A percentile compares a stretch with the other conserved stretches of the same genome.
phyloP scores from a whole-genome alignment of 2,113 vertebrate genomes.

The Oncorhynchus masou region DNA sequence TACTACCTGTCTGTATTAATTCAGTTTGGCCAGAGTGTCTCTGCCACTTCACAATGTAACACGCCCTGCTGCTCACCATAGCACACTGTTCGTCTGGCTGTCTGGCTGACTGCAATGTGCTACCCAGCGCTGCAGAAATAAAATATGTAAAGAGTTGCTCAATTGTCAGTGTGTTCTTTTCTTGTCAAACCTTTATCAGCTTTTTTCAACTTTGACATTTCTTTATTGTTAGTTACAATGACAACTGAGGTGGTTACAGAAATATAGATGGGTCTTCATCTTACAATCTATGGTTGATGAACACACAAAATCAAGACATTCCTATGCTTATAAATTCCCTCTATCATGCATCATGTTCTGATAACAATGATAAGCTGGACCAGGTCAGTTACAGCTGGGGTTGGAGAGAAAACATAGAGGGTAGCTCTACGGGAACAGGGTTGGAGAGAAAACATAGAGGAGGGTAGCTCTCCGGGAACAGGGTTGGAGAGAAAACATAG shows the following conservation, averaged over 20 bases:
- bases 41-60: constrained; percentile 13
- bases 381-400: no score
- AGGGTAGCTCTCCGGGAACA: no score
- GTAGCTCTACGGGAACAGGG: no score
- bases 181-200: not conserved
- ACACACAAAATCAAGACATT: no score
- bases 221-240: not conserved
- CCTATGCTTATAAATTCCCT: no score
- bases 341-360: no score
- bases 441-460: no score
- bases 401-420: no score
- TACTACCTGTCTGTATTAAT: constrained; percentile 14
- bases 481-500: no score
- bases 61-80: constrained; percentile 32
- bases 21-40: constrained; percentile 18
- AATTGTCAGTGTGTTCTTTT: constrained; percentile 19
- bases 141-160: constrained; percentile 40
- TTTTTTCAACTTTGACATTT: constrained; percentile 23
- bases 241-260: not conserved
- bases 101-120: constrained; percentile 10
- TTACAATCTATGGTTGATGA: no score
- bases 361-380: no score
- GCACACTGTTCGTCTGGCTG: constrained; percentile 6
- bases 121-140: constrained; percentile 57
- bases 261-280: no score